Conservation (phyloP, 2,113 vertebrate species). For the Serilophus lunatus region DNA sequence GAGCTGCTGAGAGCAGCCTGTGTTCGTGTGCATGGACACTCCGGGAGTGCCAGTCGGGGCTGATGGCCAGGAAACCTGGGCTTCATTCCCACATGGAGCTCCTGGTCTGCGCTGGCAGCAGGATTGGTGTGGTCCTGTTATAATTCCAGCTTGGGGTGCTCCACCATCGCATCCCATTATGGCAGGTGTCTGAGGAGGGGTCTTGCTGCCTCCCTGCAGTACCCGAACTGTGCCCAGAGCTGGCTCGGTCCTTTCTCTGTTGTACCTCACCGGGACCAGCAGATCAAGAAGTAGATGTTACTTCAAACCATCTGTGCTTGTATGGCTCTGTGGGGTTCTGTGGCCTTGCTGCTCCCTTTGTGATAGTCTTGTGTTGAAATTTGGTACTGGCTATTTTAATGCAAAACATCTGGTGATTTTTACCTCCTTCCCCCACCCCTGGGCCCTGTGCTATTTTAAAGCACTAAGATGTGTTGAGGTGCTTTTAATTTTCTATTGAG, state of each 20-base stretch:
- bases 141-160: not conserved
- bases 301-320: rapidly evolving
- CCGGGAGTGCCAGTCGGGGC: rapidly evolving
- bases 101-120: not conserved
- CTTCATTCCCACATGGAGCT: rapidly evolving
- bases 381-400: not conserved
- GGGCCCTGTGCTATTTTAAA: not conserved
- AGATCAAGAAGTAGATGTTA: not conserved
- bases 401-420: not conserved
- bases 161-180: rapidly evolving
- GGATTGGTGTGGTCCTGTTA: rapidly evolving
- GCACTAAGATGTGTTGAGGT: not conserved
- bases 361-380: rapidly evolving
- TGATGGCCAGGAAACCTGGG: rapidly evolving
- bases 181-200: rapidly evolving
- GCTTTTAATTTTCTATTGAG: not conserved
- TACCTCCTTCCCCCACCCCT: rapidly evolving
- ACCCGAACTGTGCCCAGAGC: not conserved
- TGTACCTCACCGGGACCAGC: not conserved
- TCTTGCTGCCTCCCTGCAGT: not conserved
- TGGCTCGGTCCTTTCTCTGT: not conserved
- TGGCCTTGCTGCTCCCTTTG: not conserved
- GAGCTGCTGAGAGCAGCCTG: not conserved
- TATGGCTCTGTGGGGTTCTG: not conserved
- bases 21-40: rapidly evolving